Evolutionary conservation across 2,888 invertebrate genomes (phyloP), one percentile per base, ranked within the genome.

Genomic region (Glyphotaelius pellucidus): DNA sequence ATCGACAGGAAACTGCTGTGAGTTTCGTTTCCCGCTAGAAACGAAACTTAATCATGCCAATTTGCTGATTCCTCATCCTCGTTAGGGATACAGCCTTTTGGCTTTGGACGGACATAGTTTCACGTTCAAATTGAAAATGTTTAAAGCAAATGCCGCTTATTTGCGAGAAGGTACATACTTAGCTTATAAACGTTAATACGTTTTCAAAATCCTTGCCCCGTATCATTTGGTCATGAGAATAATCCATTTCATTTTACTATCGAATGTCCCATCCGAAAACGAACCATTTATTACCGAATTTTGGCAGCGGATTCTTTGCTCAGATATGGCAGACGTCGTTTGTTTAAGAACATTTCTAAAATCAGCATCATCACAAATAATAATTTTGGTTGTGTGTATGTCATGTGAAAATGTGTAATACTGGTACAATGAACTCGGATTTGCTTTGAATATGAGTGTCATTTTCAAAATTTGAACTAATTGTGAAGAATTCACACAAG

Each of bases 1-100:
- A 88, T 67, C 30, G 88, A 67, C 67, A 88, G 88, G 88, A 88
- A 67, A 88, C 67, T 88, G 52, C 30, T 88, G 88, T 31, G 87
- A 87, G 87, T 31, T 32, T 88, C 30, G 88, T 47, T 52, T 67
- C 85, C 31, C 30, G 52, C 88, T 32, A n/a, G 67, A 52, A 67
- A 52, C 88, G 32, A 67, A 67, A 88, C 88, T 31, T 67, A 67
- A 88, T 88, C 67, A 88, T 30, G 67, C 67, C 25, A 67, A 67
- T 67, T 81, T 81, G 81, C 67, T 67, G 52, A 67, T 67, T 67
- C 52, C 25, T 67, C 67, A 67, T 67, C 67, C 67, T 67, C 67
- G 67, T 67, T 67, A 67, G 67, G 25, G 25, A 67, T n/a, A 67
- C 67, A 67, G 67, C 67, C 67, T 67, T 67, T 67, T 25, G 25